These are phyloP conservation scores for Ictalurus punctatus DNA, from an alignment of 2,113 vertebrate species.

Conservation along the genomic window DNA sequence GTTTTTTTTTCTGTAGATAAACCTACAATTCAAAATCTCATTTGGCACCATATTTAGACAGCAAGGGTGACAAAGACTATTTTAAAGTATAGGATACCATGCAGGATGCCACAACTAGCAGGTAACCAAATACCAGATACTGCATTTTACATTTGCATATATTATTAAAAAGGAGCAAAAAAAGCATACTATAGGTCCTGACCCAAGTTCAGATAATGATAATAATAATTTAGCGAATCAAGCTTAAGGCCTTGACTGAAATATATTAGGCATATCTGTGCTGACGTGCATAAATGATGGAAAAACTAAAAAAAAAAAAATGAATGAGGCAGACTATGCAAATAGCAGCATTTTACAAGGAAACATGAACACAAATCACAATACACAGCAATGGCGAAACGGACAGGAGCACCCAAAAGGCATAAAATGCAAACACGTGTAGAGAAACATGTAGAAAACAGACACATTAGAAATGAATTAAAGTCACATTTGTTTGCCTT, in stretches of 20 bases:
- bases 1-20: not conserved
- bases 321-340: constrained; percentile 59
- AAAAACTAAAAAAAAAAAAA: constrained; percentile 20
- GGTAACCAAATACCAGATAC: constrained; percentile 16
- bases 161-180: constrained; percentile 18
- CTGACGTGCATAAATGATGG: constrained; percentile 9
- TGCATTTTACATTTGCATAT: constrained; percentile 34
- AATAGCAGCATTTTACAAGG: constrained; percentile 59
- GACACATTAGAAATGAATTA: constrained; percentile 61
- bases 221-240: not conserved
- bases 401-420: constrained; percentile 59
- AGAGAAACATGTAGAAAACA: constrained; percentile 51
- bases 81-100: constrained; percentile 8
- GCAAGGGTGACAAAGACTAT: not conserved
- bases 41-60: constrained; percentile 36
- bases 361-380: constrained; percentile 63
- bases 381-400: constrained; percentile 64
- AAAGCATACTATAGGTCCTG: not conserved
- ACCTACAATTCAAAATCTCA: constrained; percentile 17
- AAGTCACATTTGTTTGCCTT: constrained; percentile 53
- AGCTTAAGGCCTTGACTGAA: constrained; percentile 16
- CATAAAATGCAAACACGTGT: constrained; percentile 57
- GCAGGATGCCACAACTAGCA: constrained; percentile 3
- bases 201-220: not conserved
- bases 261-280: constrained; percentile 28